Evolutionary conservation across 2,797 vertebrate genomes (phyloP), one percentile per base, ranked within the genome.

Genomic region (Anisognathus igniventris): DNA sequence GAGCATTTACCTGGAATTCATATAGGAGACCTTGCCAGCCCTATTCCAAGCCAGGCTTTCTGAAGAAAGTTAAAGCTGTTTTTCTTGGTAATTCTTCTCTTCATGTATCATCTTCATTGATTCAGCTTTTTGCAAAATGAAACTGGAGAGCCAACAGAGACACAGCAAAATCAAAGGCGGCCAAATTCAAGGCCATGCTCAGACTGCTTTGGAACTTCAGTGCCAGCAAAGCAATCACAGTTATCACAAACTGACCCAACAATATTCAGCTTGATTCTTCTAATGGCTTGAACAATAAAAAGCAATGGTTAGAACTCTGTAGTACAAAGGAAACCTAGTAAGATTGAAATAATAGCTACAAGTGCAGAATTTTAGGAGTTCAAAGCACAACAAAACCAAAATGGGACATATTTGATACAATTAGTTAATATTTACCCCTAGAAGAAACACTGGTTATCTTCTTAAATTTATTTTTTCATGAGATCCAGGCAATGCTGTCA

Each of bases 121-220:
- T 80, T 65, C 50, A 39, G 75, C 72, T 91, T 83, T 95, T 95
- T 91, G 44, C 72, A 87, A 93, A 92, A 94, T 92, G 74, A 93
- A 94, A 93, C 30, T 33, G 86, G 78, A 92, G 45, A 92, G 80
- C 65, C 57, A 90, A 61, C 14, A 76, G 90, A 93, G 90, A 88
- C 71, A 51, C 18, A 8, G 86, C 35, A 90, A 64, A 90, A 86
- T 72, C 31, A 86, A 95, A 95, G 47, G 70, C 33, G 14, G 93
- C 91, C 94, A 96, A 91, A 72, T 58, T 71, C 62, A 58, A 72
- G 61, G 30, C 65, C 61, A 54, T 19, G 61, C 68, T 93, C 84
- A 77, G 35, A 58, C 75, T 27, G 47, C 57, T 82, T 42, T 0
- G 0, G 0, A 86, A 78, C 30, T 68, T 74, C 54, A 68, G 75